A percentile compares a stretch with the other conserved stretches of the same genome.
phyloP scores from a whole-genome alignment of 2,888 invertebrate species.

The Apodemia duryi region DNA sequence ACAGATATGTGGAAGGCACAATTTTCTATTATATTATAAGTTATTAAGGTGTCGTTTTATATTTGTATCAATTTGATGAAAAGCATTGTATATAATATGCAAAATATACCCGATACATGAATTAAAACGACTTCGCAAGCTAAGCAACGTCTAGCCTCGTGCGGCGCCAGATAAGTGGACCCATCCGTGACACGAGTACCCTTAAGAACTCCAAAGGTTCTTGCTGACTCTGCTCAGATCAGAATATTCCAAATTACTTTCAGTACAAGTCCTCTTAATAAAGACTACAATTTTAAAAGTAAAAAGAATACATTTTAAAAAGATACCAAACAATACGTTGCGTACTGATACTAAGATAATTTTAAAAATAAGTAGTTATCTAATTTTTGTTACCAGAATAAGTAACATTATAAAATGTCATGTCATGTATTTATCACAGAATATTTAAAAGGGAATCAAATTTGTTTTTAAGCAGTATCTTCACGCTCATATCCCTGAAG shows the following conservation, averaged over 20 bases:
- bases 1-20: background rate
- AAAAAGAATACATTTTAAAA: too few relatives aligned
- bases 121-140: conserved; percentile 5
- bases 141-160: conserved; percentile 7
- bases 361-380: too few relatives aligned
- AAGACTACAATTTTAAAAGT: background rate
- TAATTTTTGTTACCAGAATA: too few relatives aligned
- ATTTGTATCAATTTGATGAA: background rate
- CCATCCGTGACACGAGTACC: conserved; percentile 3
- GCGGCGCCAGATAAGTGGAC: conserved; percentile 9
- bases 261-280: background rate
- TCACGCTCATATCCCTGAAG: too few relatives aligned
- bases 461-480: too few relatives aligned
- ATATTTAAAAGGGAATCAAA: too few relatives aligned
- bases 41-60: background rate
- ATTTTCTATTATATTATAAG: background rate
- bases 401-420: too few relatives aligned
- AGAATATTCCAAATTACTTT: conserved; percentile 11
- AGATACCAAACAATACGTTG: too few relatives aligned
- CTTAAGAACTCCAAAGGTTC: conserved; percentile 4
- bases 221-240: conserved; percentile 5
- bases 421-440: too few relatives aligned
- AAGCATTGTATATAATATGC: background rate
- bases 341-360: too few relatives aligned
- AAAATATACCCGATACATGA: background rate